Evolutionary conservation across 1,140 invertebrate species (phyloP).

Genomic region (Sinonovacula constricta): DNA sequence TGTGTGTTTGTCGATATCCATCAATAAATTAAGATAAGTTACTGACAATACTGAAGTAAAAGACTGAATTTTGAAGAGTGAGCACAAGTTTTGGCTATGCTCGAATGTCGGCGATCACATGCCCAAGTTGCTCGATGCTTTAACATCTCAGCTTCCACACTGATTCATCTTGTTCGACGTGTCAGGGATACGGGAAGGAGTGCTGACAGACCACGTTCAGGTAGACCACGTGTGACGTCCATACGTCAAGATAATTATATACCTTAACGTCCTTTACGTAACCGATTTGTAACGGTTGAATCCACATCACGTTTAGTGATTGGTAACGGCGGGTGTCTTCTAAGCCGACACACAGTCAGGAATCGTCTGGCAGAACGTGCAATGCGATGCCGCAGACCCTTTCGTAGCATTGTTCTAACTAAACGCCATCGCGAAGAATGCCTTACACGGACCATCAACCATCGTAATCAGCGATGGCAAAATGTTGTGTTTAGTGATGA

Average conservation of each 20-base stretch:
- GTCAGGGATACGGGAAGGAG: not conserved
- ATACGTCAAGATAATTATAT: constrained; percentile 14
- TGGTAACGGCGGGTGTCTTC: not conserved
- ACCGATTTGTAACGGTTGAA: constrained; percentile 9
- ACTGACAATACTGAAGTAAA: too few species aligned
- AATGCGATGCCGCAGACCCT: not conserved
- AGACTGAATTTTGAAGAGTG: not conserved
- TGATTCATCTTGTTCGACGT: not conserved
- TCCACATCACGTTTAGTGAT: not conserved
- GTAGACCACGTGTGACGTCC: constrained; percentile 8
- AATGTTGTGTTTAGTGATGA: too few species aligned
- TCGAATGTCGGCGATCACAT: not conserved
- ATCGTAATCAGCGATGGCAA: too few species aligned
- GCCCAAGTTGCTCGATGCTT: constrained; percentile 1
- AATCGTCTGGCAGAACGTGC: constrained; percentile 1
- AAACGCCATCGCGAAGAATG: too few species aligned
- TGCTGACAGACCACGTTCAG: not conserved
- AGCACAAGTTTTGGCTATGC: constrained; percentile 1
- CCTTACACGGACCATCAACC: too few species aligned
- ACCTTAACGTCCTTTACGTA: constrained; percentile 7
- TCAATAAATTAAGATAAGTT: too few species aligned
- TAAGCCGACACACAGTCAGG: not conserved
- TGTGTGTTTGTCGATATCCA: too few species aligned
- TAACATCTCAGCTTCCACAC: not conserved
- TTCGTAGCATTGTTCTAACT: not conserved